Evolutionary conservation across 1,140 invertebrate genomes (phyloP), one percentile per base, ranked within the genome.

Genomic region (Paralvinella palmiformis): DNA sequence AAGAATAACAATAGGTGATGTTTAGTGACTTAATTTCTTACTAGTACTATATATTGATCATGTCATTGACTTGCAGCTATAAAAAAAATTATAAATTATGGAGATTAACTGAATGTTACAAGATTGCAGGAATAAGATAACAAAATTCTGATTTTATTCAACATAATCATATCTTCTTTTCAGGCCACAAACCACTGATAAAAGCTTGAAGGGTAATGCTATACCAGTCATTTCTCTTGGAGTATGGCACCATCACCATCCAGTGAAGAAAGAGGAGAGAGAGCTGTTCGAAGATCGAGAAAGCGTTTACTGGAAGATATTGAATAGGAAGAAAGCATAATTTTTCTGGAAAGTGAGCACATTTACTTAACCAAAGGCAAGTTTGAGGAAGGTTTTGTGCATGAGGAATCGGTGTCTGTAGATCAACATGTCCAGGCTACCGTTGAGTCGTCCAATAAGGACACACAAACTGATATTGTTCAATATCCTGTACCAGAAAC

Each of bases 401-500:
- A n/a, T n/a, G n/a, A n/a, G n/a, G n/a, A n/a, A n/a, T n/a, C n/a
- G n/a, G n/a, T n/a, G n/a, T n/a, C n/a, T n/a, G n/a, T n/a, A n/a
- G n/a, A n/a, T n/a, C n/a, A n/a, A n/a, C n/a, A n/a, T n/a, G 17
- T n/a, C n/a, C n/a, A n/a, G n/a, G 17, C 45, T 48, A 48, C 45
- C 27, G 45, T 48, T 48, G 45, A 48, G 4, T 3, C 15, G 45
- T 48, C 17, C 20, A 44, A 13, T 44, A 15, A 48, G 45, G 45
- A 48, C 17, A 48, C 5, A n/a, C 37, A 44, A 44, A 48, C 45
- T 7, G 45, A 48, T 48, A n/a, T n/a, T n/a, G n/a, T n/a, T n/a
- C n/a, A n/a, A n/a, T 1, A 48, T 24, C 45, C 45, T 0, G 88
- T 88, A 37, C 87, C 85, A 32, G 85, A 83, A 10, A 83, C 74